phyloP scores from a whole-genome alignment of 2,888 invertebrate species.

The Dusona sp. region DNA sequence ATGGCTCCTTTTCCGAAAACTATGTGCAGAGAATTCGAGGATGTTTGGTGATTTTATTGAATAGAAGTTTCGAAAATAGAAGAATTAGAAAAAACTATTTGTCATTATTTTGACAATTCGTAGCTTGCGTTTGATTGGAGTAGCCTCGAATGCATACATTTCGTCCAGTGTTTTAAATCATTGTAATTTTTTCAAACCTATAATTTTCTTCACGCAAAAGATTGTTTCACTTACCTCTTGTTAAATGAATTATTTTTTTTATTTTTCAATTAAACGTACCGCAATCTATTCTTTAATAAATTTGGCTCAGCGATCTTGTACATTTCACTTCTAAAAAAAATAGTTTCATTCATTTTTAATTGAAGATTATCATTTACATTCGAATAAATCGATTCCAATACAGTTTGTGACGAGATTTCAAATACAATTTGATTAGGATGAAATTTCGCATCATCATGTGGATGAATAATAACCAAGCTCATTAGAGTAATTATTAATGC shows the following conservation, averaged over 20 bases:
- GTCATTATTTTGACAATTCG: background rate
- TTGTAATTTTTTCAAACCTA: background rate
- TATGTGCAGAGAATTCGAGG: slow-evolving; percentile 53
- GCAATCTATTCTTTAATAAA: background rate
- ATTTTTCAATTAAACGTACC: background rate
- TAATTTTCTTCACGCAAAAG: background rate
- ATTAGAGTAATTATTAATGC: slow-evolving; percentile 10
- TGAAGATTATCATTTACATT: background rate
- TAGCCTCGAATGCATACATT: background rate
- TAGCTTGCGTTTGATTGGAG: background rate
- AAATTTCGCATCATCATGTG: background rate
- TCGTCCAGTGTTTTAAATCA: background rate
- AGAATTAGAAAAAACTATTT: background rate
- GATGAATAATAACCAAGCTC: background rate
- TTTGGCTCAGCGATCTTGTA: background rate
- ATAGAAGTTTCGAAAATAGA: background rate
- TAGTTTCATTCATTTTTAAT: background rate
- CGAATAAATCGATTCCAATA: background rate
- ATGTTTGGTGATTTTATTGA: background rate
- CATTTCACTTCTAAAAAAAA: background rate
- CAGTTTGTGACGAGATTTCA: background rate
- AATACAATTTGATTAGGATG: background rate
- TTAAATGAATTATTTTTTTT: background rate
- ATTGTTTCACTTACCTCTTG: background rate
- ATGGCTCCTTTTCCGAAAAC: background rate